Percentiles rank a stretch among this genome's conserved stretches.
Conservation (phyloP, 1,140 invertebrate species). For the Neotoxoptera formosana region DNA sequence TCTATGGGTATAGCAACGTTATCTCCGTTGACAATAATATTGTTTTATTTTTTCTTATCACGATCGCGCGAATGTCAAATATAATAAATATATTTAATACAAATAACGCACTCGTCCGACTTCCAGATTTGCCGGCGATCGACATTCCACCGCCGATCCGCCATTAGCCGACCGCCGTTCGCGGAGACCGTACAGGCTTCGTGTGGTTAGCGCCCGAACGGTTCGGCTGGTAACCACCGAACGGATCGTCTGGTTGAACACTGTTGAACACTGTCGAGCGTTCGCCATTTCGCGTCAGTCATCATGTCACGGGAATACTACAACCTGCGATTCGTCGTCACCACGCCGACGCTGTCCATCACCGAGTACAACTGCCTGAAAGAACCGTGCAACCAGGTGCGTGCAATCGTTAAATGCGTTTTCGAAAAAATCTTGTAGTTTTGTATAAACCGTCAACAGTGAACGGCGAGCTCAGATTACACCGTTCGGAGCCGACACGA, state of each 20-base stretch:
- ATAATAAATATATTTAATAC: not conserved
- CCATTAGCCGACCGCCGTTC: not conserved
- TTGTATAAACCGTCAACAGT: not conserved
- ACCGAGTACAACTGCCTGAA: constrained; percentile 49
- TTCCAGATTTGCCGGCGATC: not conserved
- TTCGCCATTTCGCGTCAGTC: not conserved
- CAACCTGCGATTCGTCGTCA: constrained; percentile 28
- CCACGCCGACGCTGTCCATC: constrained; percentile 37
- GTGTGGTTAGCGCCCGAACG: too few relatives aligned
- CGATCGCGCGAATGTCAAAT: not conserved
- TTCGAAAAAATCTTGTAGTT: not conserved
- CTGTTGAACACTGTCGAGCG: not conserved
- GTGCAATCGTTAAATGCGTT: not conserved
- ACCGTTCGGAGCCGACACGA: not conserved
- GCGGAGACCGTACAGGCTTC: not conserved
- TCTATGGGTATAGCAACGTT: not conserved
- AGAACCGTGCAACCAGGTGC: constrained; percentile 15
- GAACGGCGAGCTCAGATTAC: too few relatives aligned
- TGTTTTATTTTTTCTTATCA: not conserved
- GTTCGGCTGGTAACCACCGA: not conserved
- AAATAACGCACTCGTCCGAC: not conserved
- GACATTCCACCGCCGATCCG: not conserved
- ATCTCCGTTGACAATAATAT: not conserved
- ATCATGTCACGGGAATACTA: constrained; percentile 51
- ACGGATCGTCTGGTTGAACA: not conserved